Evolutionary conservation across 2,113 vertebrate genomes (phyloP).

Genomic region (Platichthys stellatus): DNA sequence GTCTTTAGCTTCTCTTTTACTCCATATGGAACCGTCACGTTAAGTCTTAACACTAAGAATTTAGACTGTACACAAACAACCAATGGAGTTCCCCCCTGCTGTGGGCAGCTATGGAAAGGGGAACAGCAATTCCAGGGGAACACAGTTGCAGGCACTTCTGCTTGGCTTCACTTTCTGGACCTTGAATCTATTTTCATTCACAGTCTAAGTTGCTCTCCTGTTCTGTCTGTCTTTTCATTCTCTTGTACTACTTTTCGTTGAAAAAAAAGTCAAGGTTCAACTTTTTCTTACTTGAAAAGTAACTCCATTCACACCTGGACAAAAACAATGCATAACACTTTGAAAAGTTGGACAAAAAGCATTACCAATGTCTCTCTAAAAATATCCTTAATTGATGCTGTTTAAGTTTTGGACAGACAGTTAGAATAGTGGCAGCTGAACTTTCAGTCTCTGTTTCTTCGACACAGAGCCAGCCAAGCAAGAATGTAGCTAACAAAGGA

Average conservation of each 20-base stretch:
- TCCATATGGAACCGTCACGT: too few relatives aligned
- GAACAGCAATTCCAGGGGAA: too few relatives aligned
- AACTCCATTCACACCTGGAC: background rate
- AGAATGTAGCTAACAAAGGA: background rate
- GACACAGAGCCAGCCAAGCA: background rate
- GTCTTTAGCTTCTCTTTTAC: too few relatives aligned
- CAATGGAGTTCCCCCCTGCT: too few relatives aligned
- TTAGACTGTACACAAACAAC: too few relatives aligned
- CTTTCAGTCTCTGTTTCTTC: background rate
- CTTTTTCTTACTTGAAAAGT: background rate
- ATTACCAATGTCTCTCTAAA: background rate
- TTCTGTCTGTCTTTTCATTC: constrained; percentile 21
- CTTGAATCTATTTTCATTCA: too few relatives aligned
- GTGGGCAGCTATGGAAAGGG: too few relatives aligned
- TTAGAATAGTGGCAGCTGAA: background rate
- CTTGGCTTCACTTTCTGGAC: too few relatives aligned
- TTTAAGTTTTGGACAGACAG: background rate
- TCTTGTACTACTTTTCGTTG: background rate
- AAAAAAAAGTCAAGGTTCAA: constrained; percentile 3
- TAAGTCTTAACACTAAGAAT: too few relatives aligned
- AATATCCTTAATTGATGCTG: background rate
- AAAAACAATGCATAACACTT: background rate
- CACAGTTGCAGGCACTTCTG: too few relatives aligned
- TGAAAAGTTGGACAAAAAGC: background rate
- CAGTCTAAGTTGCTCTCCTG: too few relatives aligned